Base-by-base conservation (phyloP, 2,888 invertebrate species). In the Yponomeuta evonymella region DNA sequence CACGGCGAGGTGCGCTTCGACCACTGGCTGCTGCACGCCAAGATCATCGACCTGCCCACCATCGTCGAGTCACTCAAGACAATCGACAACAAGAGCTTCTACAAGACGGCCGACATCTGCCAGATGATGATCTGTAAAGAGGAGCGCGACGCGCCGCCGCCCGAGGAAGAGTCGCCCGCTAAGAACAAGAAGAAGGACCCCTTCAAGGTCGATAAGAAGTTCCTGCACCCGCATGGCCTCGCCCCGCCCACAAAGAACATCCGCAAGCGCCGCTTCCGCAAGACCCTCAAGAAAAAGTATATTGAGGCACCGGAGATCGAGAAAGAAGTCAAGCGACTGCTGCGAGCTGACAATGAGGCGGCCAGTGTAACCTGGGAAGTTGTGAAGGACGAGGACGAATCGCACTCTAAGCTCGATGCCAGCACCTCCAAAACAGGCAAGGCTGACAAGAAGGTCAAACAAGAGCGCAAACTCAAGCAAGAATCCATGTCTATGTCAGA, bases 291-390 rank as follows among this genome's bases (percentile, higher is more conserved):
- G 83, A 99, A 99, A 86, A 99, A 99, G 88, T 97, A 97, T 88
- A 97, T 97, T 1, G 99, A 99, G 88, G 97, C 98, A 36, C 98
- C 99, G 0, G 99, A 99, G 91, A 98, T 99, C 75, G 99, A 99
- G 83, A 98, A 98, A 84, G 99, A 99, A 92, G 98, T 99, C 0
- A 98, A 98, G 83, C 93, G 98, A 63, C 89, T 99, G 71, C 91
- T 99, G 10, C 93, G 98, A 74, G 96, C 96, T 58, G 99, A 99
- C 82, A 97, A 98, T 81, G 98, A 99, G 83, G 98, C 99, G 1
- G 96, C 96, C 0, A 95, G 95, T 80, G 96, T 98, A 0, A 95
- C 95, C 73, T 98, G 96, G 95, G 98, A 98, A 82, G 95, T 98
- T 0, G 95, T 98, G 30, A 96, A 96, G 78, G 98, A 98, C 85